phyloP scores from a whole-genome alignment of 2,888 invertebrate species.

The Mycalesis mineus region DNA sequence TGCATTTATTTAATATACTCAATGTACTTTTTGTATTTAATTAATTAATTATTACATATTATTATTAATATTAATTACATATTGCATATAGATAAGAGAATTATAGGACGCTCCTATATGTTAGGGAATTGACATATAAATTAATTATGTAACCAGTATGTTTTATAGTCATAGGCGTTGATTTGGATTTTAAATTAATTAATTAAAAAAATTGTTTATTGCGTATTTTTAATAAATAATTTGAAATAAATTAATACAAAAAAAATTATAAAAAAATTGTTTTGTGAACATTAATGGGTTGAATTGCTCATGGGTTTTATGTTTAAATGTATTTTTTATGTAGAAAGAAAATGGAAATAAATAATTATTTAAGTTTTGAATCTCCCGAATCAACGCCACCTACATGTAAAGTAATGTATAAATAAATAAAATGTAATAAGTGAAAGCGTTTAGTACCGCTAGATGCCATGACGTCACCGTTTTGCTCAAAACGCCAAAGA shows the following conservation, averaged over 20 bases:
- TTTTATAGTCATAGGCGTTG: constrained; percentile 39
- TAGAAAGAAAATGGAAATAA: background rate
- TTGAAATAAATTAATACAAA: too few relatives aligned
- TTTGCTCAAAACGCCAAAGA: constrained; percentile 77
- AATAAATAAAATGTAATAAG: constrained; percentile 32
- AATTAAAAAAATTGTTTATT: too few relatives aligned
- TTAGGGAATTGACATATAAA: constrained; percentile 62
- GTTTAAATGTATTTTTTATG: too few relatives aligned
- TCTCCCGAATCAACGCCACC: background rate
- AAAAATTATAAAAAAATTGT: too few relatives aligned
- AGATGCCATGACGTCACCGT: constrained; percentile 45
- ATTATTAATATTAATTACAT: constrained; percentile 28
- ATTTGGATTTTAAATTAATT: background rate
- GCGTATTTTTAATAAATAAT: too few relatives aligned
- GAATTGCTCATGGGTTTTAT: too few relatives aligned
- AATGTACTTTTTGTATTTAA: constrained; percentile 31
- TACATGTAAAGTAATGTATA: constrained; percentile 30
- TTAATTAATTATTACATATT: constrained; percentile 9
- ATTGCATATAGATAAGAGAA: constrained; percentile 48
- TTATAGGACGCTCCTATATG: constrained; percentile 56
- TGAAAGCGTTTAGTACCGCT: constrained; percentile 58
- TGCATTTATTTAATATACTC: constrained; percentile 60
- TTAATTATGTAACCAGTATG: constrained; percentile 44
- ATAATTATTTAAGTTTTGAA: background rate
- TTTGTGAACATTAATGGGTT: too few relatives aligned